Conservation (phyloP, 2,888 invertebrate species). For the Diadegma fenestrale region DNA sequence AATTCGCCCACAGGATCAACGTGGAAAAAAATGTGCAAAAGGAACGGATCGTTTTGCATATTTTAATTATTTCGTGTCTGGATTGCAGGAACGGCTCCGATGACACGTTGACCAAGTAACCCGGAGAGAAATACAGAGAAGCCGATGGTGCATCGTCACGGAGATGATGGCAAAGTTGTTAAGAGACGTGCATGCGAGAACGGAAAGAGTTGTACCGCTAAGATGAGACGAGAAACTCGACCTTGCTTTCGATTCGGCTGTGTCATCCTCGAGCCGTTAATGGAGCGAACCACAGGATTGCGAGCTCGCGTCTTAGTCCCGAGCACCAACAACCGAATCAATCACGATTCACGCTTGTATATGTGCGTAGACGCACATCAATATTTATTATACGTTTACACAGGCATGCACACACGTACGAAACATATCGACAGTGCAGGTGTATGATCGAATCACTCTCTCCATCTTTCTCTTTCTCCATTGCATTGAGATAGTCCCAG, state of each 20-base stretch:
- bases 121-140: constrained; percentile 67
- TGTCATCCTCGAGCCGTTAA: constrained; percentile 84
- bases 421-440: constrained; percentile 78
- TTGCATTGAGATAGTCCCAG: constrained; percentile 62
- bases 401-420: constrained; percentile 33
- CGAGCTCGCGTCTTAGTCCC: constrained; percentile 47
- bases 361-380: constrained; percentile 72
- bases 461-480: constrained; percentile 43
- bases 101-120: constrained; percentile 81
- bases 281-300: constrained; percentile 69
- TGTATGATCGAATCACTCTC: constrained; percentile 76
- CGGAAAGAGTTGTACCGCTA: constrained; percentile 81
- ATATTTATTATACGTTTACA: constrained; percentile 65
- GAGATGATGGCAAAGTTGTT: constrained; percentile 53
- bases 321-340: constrained; percentile 78
- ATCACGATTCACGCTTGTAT: constrained; percentile 75
- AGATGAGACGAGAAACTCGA: constrained; percentile 79
- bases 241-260: constrained; percentile 82
- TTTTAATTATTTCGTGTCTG: constrained; percentile 43
- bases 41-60: constrained; percentile 18
- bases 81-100: constrained; percentile 70
- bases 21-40: not conserved
- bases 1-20: too few relatives aligned
- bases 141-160: constrained; percentile 74
- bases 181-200: constrained; percentile 74